These are phyloP conservation scores for Pardosa pseudoannulata DNA, from an alignment of 2,888 invertebrate genomes.

Conservation along the genomic window DNA sequence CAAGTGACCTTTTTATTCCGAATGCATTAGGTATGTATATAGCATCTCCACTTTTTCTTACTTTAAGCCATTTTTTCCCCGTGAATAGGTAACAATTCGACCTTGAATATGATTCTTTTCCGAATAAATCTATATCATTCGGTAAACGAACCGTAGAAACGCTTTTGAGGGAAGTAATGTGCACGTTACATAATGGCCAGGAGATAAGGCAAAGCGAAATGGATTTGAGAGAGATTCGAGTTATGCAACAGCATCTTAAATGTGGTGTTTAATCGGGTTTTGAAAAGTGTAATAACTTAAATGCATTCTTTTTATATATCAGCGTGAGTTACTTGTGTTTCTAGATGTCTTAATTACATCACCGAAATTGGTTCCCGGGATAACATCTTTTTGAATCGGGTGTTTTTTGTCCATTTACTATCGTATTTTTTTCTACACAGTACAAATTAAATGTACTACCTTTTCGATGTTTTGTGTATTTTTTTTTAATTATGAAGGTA, in stretches of 20 bases:
- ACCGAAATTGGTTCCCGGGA: too few relatives aligned
- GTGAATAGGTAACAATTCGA: background rate
- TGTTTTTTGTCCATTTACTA: too few relatives aligned
- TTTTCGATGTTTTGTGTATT: too few relatives aligned
- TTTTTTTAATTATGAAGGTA: too few relatives aligned
- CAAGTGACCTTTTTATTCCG: too few relatives aligned
- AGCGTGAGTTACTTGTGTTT: too few relatives aligned
- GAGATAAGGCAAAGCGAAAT: background rate
- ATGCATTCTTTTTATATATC: background rate
- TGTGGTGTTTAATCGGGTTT: background rate
- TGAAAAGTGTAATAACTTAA: background rate
- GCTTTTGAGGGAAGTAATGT: background rate
- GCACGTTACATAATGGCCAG: background rate
- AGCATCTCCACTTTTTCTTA: background rate
- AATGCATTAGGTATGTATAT: too few relatives aligned
- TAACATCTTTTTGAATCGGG: too few relatives aligned
- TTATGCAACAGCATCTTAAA: background rate
- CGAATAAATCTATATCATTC: background rate
- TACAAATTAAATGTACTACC: too few relatives aligned
- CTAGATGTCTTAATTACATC: too few relatives aligned
- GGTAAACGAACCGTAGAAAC: slow-evolving; percentile 3
- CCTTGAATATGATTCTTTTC: background rate
- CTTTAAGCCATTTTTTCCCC: background rate
- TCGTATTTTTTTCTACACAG: too few relatives aligned
- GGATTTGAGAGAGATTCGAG: background rate